Evolutionary conservation across 2,113 vertebrate genomes (phyloP).

Genomic region (Pachyramphus minor): DNA sequence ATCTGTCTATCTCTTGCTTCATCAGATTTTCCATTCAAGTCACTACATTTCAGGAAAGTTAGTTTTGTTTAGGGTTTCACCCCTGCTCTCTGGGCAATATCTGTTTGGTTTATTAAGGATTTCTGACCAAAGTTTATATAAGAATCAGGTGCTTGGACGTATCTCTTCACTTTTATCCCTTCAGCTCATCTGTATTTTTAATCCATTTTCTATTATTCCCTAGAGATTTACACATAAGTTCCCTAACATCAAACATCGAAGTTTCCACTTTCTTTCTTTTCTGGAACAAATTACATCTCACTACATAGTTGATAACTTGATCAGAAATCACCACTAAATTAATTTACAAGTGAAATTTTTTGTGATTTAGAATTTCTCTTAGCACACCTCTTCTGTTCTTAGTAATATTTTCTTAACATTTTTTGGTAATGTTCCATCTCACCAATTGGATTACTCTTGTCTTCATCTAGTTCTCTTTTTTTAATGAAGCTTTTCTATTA

Average conservation of each 20-base stretch:
- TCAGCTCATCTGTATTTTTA: background rate
- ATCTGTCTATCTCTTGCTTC: background rate
- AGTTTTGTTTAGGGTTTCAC: background rate
- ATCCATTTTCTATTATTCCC: background rate
- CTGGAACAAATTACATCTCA: background rate
- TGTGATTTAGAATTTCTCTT: background rate
- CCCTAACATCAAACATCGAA: background rate
- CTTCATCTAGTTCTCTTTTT: background rate
- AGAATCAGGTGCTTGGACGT: background rate
- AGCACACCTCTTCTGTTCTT: background rate
- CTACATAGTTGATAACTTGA: background rate
- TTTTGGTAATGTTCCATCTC: background rate
- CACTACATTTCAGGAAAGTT: background rate
- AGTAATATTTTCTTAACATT: background rate
- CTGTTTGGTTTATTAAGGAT: background rate
- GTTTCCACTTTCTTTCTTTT: background rate
- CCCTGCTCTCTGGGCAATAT: background rate
- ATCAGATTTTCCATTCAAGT: background rate
- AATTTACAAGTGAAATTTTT: background rate
- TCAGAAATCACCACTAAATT: background rate
- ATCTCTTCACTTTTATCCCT: background rate
- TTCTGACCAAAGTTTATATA: background rate
- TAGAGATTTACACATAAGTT: background rate
- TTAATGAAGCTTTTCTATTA: background rate
- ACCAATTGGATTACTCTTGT: background rate